These are phyloP conservation scores for Pandion haliaetus DNA, from an alignment of 2,113 vertebrate genomes.

Conservation along the genomic window DNA sequence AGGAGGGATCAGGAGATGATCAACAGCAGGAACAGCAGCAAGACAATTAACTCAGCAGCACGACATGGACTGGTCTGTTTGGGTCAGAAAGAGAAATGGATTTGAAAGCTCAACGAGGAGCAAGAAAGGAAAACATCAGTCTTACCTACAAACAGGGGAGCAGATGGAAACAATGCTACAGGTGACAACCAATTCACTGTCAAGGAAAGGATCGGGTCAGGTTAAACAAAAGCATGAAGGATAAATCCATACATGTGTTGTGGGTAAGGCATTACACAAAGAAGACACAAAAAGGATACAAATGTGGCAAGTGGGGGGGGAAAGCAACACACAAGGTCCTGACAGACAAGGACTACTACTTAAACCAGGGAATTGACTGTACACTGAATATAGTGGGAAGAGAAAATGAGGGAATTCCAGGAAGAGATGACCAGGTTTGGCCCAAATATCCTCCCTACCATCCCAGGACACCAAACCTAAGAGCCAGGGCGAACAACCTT, in stretches of 20 bases:
- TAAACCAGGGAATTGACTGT: not conserved
- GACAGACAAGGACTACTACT: not conserved
- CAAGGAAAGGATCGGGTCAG: not conserved
- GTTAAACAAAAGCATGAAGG: not conserved
- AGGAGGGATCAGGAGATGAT: not conserved
- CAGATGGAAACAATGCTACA: not conserved
- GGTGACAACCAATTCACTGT: not conserved
- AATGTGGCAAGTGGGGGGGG: rapidly evolving
- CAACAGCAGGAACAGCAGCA: not conserved
- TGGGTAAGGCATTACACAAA: not conserved
- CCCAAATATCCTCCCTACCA: not conserved
- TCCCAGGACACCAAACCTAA: not conserved
- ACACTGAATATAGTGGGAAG: not conserved
- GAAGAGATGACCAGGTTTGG: not conserved
- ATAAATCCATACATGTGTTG: not conserved
- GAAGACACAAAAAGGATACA: not conserved
- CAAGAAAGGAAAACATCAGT: not conserved
- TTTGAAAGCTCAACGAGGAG: not conserved
- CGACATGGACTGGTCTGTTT: not conserved
- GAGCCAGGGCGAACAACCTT: not conserved
- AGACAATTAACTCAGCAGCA: constrained; percentile 9
- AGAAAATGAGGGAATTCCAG: not conserved
- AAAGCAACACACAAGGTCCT: not conserved
- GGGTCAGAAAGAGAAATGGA: not conserved
- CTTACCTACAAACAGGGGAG: not conserved